Evolutionary conservation across 1,140 invertebrate genomes (phyloP).

Genomic region (Drosophila albomicans): DNA sequence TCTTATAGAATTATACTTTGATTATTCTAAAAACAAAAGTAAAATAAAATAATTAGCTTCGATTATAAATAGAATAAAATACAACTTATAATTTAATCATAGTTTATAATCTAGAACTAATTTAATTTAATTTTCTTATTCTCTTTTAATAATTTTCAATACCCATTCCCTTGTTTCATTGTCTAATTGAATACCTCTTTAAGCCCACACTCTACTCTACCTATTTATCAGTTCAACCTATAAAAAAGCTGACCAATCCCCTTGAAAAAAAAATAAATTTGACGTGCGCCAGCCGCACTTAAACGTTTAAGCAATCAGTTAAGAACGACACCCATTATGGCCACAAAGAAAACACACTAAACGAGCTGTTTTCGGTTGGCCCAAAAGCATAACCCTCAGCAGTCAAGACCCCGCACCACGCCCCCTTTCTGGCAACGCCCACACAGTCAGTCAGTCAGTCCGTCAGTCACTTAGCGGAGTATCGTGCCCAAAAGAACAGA

Average conservation of each 20-base stretch:
- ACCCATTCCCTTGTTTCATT: no score
- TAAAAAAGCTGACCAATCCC: slow-evolving; percentile 27
- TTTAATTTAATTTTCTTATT: no score
- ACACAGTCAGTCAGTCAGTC: slow-evolving; percentile 31
- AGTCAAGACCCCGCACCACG: neutral
- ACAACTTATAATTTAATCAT: no score
- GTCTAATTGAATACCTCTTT: no score
- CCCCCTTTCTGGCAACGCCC: slow-evolving; percentile 29
- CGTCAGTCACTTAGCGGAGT: slow-evolving; percentile 26
- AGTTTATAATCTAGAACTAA: no score
- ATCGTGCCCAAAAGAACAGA: slow-evolving; percentile 38
- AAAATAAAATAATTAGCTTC: no score
- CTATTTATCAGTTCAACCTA: slow-evolving; percentile 21
- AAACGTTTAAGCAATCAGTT: slow-evolving; percentile 36
- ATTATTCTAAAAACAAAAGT: no score
- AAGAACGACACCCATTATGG: slow-evolving; percentile 33
- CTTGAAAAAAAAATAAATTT: neutral
- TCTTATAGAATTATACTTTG: no score
- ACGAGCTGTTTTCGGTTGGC: slow-evolving; percentile 11
- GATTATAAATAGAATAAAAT: no score
- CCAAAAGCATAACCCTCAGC: neutral
- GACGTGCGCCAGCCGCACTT: neutral
- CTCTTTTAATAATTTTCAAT: no score
- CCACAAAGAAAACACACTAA: slow-evolving; percentile 6
- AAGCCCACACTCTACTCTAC: neutral